Evolutionary conservation across 2,113 vertebrate species (phyloP).

Genomic region (Percina caprodes): DNA sequence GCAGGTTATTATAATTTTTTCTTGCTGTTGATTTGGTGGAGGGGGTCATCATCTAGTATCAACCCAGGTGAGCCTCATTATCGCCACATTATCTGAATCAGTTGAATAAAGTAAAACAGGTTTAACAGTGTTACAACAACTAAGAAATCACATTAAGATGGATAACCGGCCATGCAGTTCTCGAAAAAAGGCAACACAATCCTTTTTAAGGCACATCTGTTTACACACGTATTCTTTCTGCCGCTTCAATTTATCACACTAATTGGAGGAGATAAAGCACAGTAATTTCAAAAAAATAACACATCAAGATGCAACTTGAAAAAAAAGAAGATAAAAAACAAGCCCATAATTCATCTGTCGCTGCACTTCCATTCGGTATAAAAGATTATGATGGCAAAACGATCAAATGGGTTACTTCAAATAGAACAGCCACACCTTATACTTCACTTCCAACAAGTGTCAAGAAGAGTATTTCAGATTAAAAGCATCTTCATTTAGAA

Average conservation of each 20-base stretch:
- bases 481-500: constrained; percentile 56
- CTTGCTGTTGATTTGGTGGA: constrained; percentile 7
- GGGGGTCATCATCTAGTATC: not conserved
- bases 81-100: constrained; percentile 36
- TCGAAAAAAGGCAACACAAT: constrained; percentile 26
- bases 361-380: constrained; percentile 14
- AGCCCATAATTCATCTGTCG: constrained; percentile 31
- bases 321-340: not conserved
- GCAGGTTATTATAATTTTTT: not conserved
- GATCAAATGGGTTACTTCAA: constrained; percentile 35
- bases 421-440: constrained; percentile 10
- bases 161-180: constrained; percentile 16
- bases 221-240: not conserved
- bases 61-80: constrained; percentile 48
- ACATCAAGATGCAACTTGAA: constrained; percentile 39
- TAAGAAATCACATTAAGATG: constrained; percentile 46
- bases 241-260: constrained; percentile 55
- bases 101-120: constrained; percentile 21
- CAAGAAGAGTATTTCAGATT: constrained; percentile 53
- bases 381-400: constrained; percentile 27
- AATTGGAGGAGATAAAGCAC: constrained; percentile 58
- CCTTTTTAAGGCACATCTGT: constrained; percentile 40
- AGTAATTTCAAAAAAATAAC: constrained; percentile 45
- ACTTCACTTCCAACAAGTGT: constrained; percentile 29
- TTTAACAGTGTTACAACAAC: constrained; percentile 24